These are phyloP conservation scores for Chiridota heheva DNA, from an alignment of 35 echinoderm and acorn worm species.

Conservation along the genomic window DNA sequence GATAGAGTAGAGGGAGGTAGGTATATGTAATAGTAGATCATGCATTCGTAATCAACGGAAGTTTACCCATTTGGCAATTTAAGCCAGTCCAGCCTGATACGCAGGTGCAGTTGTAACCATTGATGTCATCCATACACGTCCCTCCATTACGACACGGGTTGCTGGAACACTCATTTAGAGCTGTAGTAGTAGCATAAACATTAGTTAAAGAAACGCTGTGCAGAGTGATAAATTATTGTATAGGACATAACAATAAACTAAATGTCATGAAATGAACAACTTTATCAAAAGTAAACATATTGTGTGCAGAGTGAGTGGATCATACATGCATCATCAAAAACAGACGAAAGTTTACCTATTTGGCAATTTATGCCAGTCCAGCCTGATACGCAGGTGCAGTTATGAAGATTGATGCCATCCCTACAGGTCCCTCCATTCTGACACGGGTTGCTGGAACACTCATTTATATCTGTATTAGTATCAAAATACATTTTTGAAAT, in stretches of 20 bases:
- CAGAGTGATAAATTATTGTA: too few species aligned
- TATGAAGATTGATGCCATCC: slow-evolving; percentile 48
- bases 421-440: slow-evolving; percentile 38
- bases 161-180: slow-evolving; percentile 57
- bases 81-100: slow-evolving; percentile 51
- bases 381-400: slow-evolving; percentile 50
- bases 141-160: slow-evolving; percentile 55
- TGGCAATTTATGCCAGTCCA: slow-evolving; percentile 71
- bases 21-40: too few species aligned
- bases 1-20: too few species aligned
- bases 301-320: too few species aligned
- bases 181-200: too few species aligned
- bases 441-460: background rate
- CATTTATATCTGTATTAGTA: slow-evolving; percentile 43
- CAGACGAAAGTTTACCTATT: slow-evolving; percentile 51
- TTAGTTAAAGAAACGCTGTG: too few species aligned
- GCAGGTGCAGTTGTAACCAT: slow-evolving; percentile 60
- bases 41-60: too few species aligned
- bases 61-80: slow-evolving; percentile 48
- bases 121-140: slow-evolving; percentile 67
- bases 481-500: too few species aligned
- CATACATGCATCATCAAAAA: too few species aligned
- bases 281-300: too few species aligned
- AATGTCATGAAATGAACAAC: too few species aligned
- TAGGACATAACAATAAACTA: too few species aligned